phyloP scores from a whole-genome alignment of 2,113 vertebrate genomes.

The Nyctereutes procyonoides region DNA sequence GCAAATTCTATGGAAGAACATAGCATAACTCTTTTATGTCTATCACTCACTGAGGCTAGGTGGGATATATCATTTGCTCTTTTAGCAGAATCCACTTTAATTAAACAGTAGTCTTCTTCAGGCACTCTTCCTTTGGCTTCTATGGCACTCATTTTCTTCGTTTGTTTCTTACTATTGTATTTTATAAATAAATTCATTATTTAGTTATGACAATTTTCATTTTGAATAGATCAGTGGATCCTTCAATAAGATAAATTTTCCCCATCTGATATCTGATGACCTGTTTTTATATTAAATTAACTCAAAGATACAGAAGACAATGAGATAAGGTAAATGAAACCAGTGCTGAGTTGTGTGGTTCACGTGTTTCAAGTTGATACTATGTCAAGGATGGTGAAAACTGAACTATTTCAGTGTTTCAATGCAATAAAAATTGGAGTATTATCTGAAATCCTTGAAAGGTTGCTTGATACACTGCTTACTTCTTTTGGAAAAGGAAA shows the following conservation, averaged over 20 bases:
- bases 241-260: neutral
- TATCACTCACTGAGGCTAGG: neutral
- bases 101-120: neutral
- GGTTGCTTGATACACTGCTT: neutral
- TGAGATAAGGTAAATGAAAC: neutral
- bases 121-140: neutral
- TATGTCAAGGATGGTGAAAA: neutral
- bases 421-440: slow-evolving; percentile 11
- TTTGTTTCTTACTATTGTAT: neutral
- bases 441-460: slow-evolving; percentile 10
- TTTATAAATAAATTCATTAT: neutral
- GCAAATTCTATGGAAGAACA: neutral
- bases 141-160: neutral
- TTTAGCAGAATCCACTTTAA: neutral
- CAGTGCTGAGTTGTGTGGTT: rapidly evolving
- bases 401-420: neutral
- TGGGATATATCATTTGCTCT: neutral
- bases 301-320: neutral
- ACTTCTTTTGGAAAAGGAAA: neutral
- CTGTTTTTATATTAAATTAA: neutral
- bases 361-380: neutral
- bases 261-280: neutral
- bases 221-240: neutral
- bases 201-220: neutral
- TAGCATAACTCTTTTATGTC: neutral